Percentiles rank a stretch among this genome's conserved stretches.
Evolutionary conservation across 2,888 invertebrate genomes (phyloP).

Genomic region (Tenthredo distinguenda): DNA sequence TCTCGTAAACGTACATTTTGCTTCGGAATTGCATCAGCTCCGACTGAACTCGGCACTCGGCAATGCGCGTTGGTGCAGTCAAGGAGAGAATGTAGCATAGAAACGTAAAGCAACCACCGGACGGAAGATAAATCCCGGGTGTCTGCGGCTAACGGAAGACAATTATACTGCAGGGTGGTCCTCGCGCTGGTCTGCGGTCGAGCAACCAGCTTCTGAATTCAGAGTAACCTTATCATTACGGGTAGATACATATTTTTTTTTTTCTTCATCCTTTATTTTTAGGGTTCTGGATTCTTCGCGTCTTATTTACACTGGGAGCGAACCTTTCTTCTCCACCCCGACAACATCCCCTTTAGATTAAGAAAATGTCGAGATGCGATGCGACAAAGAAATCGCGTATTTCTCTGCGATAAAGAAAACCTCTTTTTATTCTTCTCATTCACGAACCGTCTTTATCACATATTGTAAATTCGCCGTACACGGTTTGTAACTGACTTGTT

Average conservation of each 20-base stretch:
- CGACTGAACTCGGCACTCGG: not conserved
- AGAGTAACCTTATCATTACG: conserved; percentile 44
- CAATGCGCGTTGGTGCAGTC: not conserved
- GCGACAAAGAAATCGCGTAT: not conserved
- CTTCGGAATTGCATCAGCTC: too few relatives aligned
- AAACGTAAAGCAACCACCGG: conserved; percentile 25
- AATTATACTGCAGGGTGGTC: conserved; percentile 54
- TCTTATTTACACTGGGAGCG: conserved; percentile 52
- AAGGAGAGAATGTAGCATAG: not conserved
- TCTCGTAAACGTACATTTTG: not conserved
- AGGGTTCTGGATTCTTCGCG: conserved; percentile 50
- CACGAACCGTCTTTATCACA: not conserved
- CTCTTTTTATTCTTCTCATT: not conserved
- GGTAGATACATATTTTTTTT: conserved; percentile 17
- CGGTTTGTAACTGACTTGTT: not conserved
- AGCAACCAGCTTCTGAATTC: conserved; percentile 41
- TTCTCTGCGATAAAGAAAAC: too few relatives aligned
- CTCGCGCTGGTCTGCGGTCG: conserved; percentile 33
- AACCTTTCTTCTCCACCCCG: too few relatives aligned
- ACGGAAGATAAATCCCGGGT: conserved; percentile 32
- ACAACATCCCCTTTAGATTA: not conserved
- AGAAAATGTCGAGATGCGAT: too few relatives aligned
- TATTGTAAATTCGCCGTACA: not conserved
- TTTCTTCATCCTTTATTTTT: conserved; percentile 56
- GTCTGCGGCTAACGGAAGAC: conserved; percentile 51